A percentile compares a stretch with the other conserved stretches of the same genome.
phyloP scores from a whole-genome alignment of 2,797 vertebrate genomes.

The Melanotaenia parkinsoni region DNA sequence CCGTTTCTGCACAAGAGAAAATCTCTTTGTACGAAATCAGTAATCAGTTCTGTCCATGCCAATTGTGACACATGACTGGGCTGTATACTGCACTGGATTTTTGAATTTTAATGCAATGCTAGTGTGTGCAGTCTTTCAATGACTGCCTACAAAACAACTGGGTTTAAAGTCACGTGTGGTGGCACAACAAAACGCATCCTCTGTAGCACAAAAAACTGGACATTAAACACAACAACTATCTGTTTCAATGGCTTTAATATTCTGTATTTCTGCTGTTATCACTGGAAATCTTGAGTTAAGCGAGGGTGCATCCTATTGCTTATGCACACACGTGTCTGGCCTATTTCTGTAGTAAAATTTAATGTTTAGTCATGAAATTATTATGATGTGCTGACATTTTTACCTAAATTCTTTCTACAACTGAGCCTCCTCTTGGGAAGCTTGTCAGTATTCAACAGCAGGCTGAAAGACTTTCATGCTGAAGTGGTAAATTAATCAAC shows the following conservation, averaged over 20 bases:
- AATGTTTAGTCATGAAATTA: neutral
- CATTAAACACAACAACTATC: neutral
- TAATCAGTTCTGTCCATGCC: constrained; percentile 41
- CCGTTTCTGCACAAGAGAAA: constrained; percentile 67
- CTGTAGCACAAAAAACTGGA: neutral
- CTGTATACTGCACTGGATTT: constrained; percentile 1
- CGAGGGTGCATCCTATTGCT: too few species aligned
- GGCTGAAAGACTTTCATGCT: too few species aligned
- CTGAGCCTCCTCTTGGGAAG: neutral
- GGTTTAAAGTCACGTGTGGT: neutral
- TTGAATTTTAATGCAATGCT: neutral
- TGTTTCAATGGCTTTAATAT: too few species aligned
- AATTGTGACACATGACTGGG: constrained; percentile 28
- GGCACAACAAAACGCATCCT: neutral
- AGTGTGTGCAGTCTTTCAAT: neutral
- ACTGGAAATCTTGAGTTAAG: too few species aligned
- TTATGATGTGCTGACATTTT: neutral
- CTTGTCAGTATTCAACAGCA: neutral
- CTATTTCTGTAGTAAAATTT: neutral
- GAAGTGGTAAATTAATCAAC: neutral
- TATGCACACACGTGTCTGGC: neutral
- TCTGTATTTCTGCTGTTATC: too few species aligned
- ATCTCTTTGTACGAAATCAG: constrained; percentile 67
- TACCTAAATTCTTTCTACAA: neutral
- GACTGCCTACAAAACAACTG: constrained; percentile 4